These are phyloP conservation scores for Scaptomyza flava DNA, from an alignment of 2,888 invertebrate genomes.

Conservation along the genomic window DNA sequence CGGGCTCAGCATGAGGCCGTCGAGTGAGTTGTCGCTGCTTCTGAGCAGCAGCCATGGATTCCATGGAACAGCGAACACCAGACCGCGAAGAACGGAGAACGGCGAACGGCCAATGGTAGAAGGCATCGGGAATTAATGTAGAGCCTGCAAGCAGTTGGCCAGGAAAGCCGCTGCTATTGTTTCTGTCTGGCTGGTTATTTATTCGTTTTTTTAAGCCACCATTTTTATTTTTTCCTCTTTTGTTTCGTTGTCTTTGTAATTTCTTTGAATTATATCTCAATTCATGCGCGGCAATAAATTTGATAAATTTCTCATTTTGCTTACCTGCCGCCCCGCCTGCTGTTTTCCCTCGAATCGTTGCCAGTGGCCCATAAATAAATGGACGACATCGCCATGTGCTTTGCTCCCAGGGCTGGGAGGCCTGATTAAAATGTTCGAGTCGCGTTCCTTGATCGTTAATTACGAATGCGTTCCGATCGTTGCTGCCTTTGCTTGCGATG, in stretches of 20 bases:
- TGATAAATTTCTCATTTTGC: constrained; percentile 75
- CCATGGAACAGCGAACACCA: constrained; percentile 13
- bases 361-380: constrained; percentile 58
- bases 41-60: constrained; percentile 32
- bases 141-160: constrained; percentile 26
- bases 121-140: constrained; percentile 16
- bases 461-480: constrained; percentile 49
- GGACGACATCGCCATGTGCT: constrained; percentile 53
- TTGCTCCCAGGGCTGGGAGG: constrained; percentile 13
- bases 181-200: constrained; percentile 60
- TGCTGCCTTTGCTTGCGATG: constrained; percentile 13
- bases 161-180: constrained; percentile 44
- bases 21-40: constrained; percentile 47
- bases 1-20: constrained; percentile 66
- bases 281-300: constrained; percentile 71
- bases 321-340: constrained; percentile 70
- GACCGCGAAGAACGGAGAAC: constrained; percentile 3
- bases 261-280: constrained; percentile 81
- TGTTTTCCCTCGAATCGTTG: constrained; percentile 52
- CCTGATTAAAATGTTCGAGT: constrained; percentile 73
- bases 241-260: constrained; percentile 60
- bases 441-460: constrained; percentile 69
- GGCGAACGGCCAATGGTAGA: constrained; percentile 50
- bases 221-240: constrained; percentile 43
- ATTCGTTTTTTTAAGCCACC: constrained; percentile 72